These are phyloP conservation scores for Drosophila yooni DNA, from an alignment of 2,888 invertebrate species.

Conservation along the genomic window DNA sequence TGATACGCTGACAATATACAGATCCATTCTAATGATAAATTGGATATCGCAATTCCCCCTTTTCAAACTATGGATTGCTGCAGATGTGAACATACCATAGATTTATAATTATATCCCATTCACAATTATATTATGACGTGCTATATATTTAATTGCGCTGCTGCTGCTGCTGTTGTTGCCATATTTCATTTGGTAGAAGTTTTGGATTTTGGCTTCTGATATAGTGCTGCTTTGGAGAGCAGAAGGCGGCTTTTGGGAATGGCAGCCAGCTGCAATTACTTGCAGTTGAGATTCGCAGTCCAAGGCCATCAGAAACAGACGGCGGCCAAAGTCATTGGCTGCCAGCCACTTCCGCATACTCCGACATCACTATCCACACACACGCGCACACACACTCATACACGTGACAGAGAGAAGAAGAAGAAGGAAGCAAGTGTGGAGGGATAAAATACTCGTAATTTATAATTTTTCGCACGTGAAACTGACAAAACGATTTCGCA, in stretches of 20 bases:
- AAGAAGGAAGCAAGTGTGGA: background rate
- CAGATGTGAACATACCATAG: background rate
- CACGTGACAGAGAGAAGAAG: background rate
- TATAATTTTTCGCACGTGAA: constrained; percentile 80
- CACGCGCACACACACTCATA: constrained; percentile 12
- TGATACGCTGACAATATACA: background rate
- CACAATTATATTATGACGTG: constrained; percentile 1
- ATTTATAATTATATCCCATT: background rate
- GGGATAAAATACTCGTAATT: constrained; percentile 64
- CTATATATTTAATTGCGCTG: constrained; percentile 8
- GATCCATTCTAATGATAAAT: background rate
- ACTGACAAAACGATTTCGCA: constrained; percentile 65
- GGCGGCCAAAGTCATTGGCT: constrained; percentile 57
- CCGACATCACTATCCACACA: constrained; percentile 8
- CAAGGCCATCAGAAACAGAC: constrained; percentile 79
- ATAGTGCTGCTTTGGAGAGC: background rate
- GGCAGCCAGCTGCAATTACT: constrained; percentile 73
- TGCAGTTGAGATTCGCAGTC: constrained; percentile 62
- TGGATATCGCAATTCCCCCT: background rate
- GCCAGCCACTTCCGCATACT: constrained; percentile 45
- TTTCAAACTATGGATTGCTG: background rate
- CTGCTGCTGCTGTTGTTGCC: constrained; percentile 3
- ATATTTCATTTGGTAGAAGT: constrained; percentile 14
- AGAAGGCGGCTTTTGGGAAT: constrained; percentile 17
- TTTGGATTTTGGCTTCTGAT: constrained; percentile 8